Evolutionary conservation across 2,888 invertebrate genomes (phyloP), one percentile per base, ranked within the genome.

Genomic region (Lobophora halterata): DNA sequence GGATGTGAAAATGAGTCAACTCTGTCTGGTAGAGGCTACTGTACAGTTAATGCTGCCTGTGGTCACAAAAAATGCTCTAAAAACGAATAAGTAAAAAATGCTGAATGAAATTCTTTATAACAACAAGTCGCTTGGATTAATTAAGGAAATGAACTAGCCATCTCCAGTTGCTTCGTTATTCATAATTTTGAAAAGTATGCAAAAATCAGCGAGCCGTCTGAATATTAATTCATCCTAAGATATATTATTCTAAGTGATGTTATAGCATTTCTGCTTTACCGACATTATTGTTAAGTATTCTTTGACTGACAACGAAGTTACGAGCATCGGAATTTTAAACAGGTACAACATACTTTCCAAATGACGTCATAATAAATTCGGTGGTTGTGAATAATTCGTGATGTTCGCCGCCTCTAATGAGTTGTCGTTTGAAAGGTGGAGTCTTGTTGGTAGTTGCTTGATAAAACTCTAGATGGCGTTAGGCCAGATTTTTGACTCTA

Each of bases 281-380:
- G 55, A 59, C 55, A 28, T 30, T 37, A 24, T 29, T 21, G 29
- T 43, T 49, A 35, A n/a, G n/a, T 53, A 35, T 48, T 45, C 26
- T 52, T 61, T 52, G 34, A 11, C 37, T 11, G 21, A n/a, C n/a
- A n/a, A n/a, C 42, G 28, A 41, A 34, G 58, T 69, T 16, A 20
- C 21, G 9, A 64, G 53, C 70, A 75, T 67, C 72, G 66, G 74
- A 75, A 75, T 79, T 69, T 67, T 60, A 74, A 78, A 67, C 72
- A 76, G 71, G 62, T 67, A 42, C 21, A 29, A 56, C 76, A 79
- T 82, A 75, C 80, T 81, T 85, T 80, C 76, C 68, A 71, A 71
- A 72, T 79, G 74, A 78, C 82, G 81, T 85, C 82, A 83, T 64
- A 59, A 45, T 53, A 68, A 73, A 71, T 81, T 82, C 63, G 78